Evolutionary conservation across 1,140 invertebrate species (phyloP), one percentile per base, ranked within the genome.

Genomic region (Limonius californicus): DNA sequence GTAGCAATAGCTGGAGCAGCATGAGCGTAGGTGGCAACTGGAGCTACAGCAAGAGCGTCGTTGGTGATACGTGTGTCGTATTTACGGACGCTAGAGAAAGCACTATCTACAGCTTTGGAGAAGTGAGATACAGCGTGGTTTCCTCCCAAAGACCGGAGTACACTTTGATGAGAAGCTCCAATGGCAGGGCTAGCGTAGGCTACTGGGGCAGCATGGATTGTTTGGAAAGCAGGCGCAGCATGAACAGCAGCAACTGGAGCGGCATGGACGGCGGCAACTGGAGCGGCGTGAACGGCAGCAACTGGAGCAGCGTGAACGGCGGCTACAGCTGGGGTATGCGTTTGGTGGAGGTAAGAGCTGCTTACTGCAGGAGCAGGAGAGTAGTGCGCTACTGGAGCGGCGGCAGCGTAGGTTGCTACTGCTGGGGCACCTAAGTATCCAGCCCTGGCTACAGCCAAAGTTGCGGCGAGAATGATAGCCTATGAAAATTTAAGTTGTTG

Each of bases 1-100:
- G 64, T 18, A 39, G 21, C n/a, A 35, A 32, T 27, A 15, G 18
- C 64, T 27, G 65, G 73, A 57, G 76, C 75, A 14, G 76, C 69
- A 14, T 76, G 75, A 47, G 69, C 56, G 21, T 58, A 63, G 21
- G 65, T 58, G 14, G 59, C 42, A 14, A 61, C 58, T 62, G 65
- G 63, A 73, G 74, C 60, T 56, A 78, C 70, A 45, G 74, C 67
- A 14, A 81, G 68, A 15, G 77, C 83, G 63, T 85, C 82, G 70
- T 85, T 85, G 75, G 80, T 85, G 69, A 81, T 78, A 53, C 83
- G 78, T 15, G 80, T 82, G 71, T 85, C 84, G 69, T 78, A 77
- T 75, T 85, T 85, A 70, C 83, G 81, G 4, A 86, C 82, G 65
- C 80, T 83, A 57, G 84, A 85, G 78, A 81, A 85, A n/a, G 84